phyloP scores from a whole-genome alignment of 2,113 vertebrate species.

The Anolis sagrei region DNA sequence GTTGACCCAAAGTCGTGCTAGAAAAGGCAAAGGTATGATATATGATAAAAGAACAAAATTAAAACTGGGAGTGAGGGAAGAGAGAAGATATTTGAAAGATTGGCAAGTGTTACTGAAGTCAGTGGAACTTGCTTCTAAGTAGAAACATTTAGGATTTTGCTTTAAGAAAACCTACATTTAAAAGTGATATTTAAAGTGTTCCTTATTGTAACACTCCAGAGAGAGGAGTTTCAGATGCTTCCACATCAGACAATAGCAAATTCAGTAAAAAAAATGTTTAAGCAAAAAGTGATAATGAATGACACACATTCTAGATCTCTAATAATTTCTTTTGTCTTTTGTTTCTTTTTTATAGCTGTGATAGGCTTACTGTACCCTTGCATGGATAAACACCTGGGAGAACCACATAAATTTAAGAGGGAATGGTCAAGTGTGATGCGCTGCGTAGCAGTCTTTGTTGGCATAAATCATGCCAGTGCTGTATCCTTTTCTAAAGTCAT shows the following conservation, averaged over 20 bases:
- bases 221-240: not conserved
- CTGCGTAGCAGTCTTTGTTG: conserved; percentile 96
- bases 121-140: not conserved
- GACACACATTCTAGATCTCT: conserved; percentile 38
- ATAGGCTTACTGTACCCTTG: conserved; percentile 96
- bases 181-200: not conserved
- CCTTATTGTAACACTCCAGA: not conserved
- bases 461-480: conserved; percentile 97
- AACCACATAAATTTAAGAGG: conserved; percentile 95
- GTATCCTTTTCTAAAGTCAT: conserved; percentile 84
- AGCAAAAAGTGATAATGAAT: conserved; percentile 7
- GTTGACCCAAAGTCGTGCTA: too few species aligned
- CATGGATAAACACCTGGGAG: conserved; percentile 92
- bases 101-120: not conserved
- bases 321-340: conserved; percentile 1
- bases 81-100: not conserved
- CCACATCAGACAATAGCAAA: not conserved
- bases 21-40: too few species aligned
- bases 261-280: not conserved
- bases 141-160: not conserved
- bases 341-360: conserved; percentile 80
- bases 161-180: not conserved
- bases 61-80: not conserved
- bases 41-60: not conserved
- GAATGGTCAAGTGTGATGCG: conserved; percentile 99